Conservation (phyloP, 1,140 invertebrate species). For the Trissolcus basalis region DNA sequence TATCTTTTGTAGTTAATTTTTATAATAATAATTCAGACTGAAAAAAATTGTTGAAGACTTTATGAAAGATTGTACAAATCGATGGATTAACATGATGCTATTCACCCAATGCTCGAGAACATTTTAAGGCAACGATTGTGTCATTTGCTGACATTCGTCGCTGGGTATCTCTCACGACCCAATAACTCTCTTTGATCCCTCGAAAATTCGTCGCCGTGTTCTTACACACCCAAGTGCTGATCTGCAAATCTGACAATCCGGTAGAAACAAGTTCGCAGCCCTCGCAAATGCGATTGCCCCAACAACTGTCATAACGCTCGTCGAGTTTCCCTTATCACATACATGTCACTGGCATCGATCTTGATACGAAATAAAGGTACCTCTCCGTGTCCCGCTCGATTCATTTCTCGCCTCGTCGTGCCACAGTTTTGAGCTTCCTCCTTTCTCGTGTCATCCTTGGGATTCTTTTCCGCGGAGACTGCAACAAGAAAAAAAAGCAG, state of each 20-base stretch:
- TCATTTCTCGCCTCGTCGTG: conserved; percentile 9
- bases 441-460: neutral
- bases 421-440: neutral
- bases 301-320: conserved; percentile 54
- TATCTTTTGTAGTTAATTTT: no score
- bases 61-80: no score
- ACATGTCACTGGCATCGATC: conserved; percentile 40
- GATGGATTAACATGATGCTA: no score
- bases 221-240: conserved; percentile 51
- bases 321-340: conserved; percentile 48
- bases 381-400: conserved; percentile 3
- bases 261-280: conserved; percentile 60
- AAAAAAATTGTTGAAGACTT: no score
- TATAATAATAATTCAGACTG: no score
- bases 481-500: neutral
- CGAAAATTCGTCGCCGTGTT: conserved; percentile 37
- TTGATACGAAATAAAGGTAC: conserved; percentile 24
- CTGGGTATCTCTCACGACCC: conserved; percentile 36
- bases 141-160: conserved; percentile 26
- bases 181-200: conserved; percentile 51
- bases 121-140: conserved; percentile 23
- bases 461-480: neutral
- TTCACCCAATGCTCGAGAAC: no score
- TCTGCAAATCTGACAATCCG: conserved; percentile 60
- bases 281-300: conserved; percentile 60